Evolutionary conservation across 2,113 vertebrate genomes (phyloP).

Genomic region (Hydrolagus affinis): DNA sequence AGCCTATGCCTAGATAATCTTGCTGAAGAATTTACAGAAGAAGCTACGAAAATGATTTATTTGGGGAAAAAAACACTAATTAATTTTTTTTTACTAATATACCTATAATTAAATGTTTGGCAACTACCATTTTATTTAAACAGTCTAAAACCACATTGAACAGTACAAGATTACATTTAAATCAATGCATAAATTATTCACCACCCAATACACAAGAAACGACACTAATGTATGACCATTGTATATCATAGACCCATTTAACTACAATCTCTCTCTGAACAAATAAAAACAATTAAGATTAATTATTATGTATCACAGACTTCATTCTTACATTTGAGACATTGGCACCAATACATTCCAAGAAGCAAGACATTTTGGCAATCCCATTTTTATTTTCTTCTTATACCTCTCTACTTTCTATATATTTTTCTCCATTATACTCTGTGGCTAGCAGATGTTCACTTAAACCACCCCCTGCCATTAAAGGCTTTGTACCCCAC

Average conservation of each 20-base stretch:
- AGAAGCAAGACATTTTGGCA: background rate
- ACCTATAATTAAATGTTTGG: too few relatives aligned
- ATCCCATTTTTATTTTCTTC: background rate
- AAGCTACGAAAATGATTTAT: too few relatives aligned
- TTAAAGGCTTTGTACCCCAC: constrained; percentile 29
- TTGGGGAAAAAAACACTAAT: too few relatives aligned
- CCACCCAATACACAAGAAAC: background rate
- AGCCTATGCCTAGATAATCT: too few relatives aligned
- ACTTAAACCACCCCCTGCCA: constrained; percentile 28
- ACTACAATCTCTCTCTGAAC: background rate
- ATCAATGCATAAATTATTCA: background rate
- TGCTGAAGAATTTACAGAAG: too few relatives aligned
- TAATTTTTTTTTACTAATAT: too few relatives aligned
- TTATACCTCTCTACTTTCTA: background rate
- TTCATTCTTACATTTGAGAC: background rate
- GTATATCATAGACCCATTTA: background rate
- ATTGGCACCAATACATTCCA: too few relatives aligned
- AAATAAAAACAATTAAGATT: background rate
- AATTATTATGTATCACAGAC: background rate
- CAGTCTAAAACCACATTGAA: background rate
- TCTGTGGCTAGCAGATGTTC: constrained; percentile 24
- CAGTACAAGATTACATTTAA: background rate
- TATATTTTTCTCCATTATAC: constrained; percentile 10
- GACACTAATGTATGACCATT: background rate
- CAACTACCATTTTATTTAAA: too few relatives aligned